A percentile compares a stretch with the other conserved stretches of the same genome.
Evolutionary conservation across 1,140 invertebrate genomes (phyloP).

Genomic region (Heliconius hermathena): DNA sequence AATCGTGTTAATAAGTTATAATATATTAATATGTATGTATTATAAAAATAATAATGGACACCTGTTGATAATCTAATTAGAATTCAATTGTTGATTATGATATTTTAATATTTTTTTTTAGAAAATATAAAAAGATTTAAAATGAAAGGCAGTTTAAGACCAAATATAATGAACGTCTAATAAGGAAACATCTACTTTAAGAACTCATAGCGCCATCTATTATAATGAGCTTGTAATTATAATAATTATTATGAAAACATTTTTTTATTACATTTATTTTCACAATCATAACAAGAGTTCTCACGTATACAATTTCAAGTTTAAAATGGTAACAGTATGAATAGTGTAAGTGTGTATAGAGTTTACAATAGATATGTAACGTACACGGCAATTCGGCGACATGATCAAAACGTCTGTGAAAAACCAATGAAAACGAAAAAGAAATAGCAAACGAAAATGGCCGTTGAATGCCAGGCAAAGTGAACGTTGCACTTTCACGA

Average conservation of each 20-base stretch:
- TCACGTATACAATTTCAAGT: background rate
- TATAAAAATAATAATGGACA: background rate
- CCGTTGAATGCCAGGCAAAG: conserved; percentile 76
- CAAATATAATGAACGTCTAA: background rate
- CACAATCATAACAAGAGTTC: background rate
- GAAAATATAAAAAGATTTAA: background rate
- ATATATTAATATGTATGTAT: background rate
- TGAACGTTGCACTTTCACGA: conserved; percentile 80
- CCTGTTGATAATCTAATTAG: background rate
- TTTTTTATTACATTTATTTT: background rate
- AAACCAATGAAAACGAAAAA: conserved; percentile 79
- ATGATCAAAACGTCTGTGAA: conserved; percentile 77
- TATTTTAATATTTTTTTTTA: background rate
- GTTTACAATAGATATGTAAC: conserved; percentile 46
- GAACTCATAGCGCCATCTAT: conserved; percentile 66
- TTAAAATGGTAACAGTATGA: conserved; percentile 13
- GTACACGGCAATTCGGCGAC: conserved; percentile 57
- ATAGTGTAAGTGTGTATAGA: conserved; percentile 36
- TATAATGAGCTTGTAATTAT: conserved; percentile 54
- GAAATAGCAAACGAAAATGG: conserved; percentile 74
- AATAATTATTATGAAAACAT: conserved; percentile 25
- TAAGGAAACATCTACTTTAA: conserved; percentile 16
- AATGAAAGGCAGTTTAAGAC: background rate
- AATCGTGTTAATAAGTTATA: background rate
- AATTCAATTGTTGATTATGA: background rate